A percentile compares a stretch with the other conserved stretches of the same genome.
Conservation (phyloP, 1,140 invertebrate species). For the Harpegnathos saltator region DNA sequence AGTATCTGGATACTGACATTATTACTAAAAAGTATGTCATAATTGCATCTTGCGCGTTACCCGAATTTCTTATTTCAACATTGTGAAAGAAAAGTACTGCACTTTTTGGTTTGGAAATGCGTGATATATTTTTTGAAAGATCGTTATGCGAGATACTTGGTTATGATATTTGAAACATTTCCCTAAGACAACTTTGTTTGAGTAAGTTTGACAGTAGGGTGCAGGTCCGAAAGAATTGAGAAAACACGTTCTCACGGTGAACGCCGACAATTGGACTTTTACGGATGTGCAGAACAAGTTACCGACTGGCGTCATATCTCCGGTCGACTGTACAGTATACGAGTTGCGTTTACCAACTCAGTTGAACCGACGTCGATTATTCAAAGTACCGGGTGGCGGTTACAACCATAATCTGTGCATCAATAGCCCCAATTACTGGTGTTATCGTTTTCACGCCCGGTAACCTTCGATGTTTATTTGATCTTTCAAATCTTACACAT, state of each 20-base stretch:
- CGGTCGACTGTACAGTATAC: conserved; percentile 88
- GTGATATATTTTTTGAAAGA: too few relatives aligned
- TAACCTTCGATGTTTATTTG: conserved; percentile 33
- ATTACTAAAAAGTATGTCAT: too few relatives aligned
- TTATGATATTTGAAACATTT: background rate
- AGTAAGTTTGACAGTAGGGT: conserved; percentile 65
- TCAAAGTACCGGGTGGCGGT: conserved; percentile 85
- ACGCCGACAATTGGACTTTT: conserved; percentile 86
- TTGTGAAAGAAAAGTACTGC: too few relatives aligned
- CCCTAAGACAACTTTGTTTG: background rate
- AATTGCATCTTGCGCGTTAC: too few relatives aligned
- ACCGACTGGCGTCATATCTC: conserved; percentile 83
- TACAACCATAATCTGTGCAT: conserved; percentile 94
- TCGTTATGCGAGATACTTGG: too few relatives aligned
- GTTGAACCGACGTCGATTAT: conserved; percentile 85
- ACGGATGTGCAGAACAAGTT: conserved; percentile 78
- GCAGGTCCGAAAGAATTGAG: conserved; percentile 82
- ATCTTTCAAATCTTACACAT: too few relatives aligned
- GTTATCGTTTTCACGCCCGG: conserved; percentile 79
- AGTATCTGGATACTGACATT: too few relatives aligned
- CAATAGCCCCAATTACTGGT: conserved; percentile 77
- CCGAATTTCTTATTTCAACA: too few relatives aligned
- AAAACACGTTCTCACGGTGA: conserved; percentile 87
- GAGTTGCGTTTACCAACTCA: conserved; percentile 89
- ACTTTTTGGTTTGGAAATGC: too few relatives aligned